These are phyloP conservation scores for Pheosia tremula DNA, from an alignment of 2,888 invertebrate species.

Conservation along the genomic window DNA sequence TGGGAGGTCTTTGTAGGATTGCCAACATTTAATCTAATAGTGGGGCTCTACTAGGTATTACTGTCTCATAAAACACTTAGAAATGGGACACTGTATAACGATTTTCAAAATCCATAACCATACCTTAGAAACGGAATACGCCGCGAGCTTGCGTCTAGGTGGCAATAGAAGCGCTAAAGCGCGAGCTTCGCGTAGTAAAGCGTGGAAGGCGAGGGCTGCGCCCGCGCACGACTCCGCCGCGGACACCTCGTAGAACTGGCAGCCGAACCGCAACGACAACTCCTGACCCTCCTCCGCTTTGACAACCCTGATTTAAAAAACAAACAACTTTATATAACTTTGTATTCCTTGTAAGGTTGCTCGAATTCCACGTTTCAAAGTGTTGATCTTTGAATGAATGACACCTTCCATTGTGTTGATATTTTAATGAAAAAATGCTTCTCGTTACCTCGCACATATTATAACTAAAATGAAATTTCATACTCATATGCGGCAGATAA, in stretches of 20 bases:
- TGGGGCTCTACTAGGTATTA: too few species aligned
- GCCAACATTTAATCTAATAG: too few species aligned
- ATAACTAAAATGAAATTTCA: too few species aligned
- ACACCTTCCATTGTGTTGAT: too few species aligned
- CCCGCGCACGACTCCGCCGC: slow-evolving; percentile 93
- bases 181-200: slow-evolving; percentile 89
- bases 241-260: slow-evolving; percentile 94
- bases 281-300: slow-evolving; percentile 93
- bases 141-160: slow-evolving; percentile 89
- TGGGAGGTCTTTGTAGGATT: too few species aligned
- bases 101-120: background rate
- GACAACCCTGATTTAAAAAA: slow-evolving; percentile 86
- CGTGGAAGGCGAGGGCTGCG: slow-evolving; percentile 92
- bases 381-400: too few species aligned
- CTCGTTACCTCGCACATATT: background rate
- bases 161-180: slow-evolving; percentile 88
- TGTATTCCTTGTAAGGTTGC: background rate
- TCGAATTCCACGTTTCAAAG: too few species aligned
- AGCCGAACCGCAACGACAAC: slow-evolving; percentile 89
- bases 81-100: background rate
- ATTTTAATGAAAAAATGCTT: too few species aligned
- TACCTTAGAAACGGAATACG: slow-evolving; percentile 91
- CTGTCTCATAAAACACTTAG: too few species aligned
- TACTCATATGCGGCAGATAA: too few species aligned
- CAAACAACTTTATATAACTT: background rate